Base-by-base conservation (phyloP, 2,797 vertebrate species). In the Arnoldichthys spilopterus region DNA sequence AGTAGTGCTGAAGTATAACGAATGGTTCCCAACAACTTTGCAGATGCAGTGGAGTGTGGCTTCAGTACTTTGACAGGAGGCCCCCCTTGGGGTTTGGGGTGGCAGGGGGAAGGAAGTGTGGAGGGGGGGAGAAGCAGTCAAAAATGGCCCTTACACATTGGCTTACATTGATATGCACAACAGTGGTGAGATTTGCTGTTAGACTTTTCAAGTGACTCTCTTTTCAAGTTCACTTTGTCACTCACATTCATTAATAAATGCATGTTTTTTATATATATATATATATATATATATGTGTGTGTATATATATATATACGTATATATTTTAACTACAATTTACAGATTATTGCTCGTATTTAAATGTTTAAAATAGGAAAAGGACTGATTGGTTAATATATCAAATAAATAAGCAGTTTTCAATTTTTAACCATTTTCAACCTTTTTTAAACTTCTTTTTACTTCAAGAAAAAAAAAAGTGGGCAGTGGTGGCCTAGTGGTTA, bases 1-100 rank as follows among this genome's bases (percentile, higher is more conserved):
- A 32, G 43, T 18, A 22, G 54, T 72, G 40, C 51, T 59, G 67
- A 49, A 74, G 11, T 37, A 78, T n/a, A 28, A 62, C 64, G 22
- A 61, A 30, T 78, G 64, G 54, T 51, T 53, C 32, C 49, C 61
- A 70, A 47, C 24, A 24, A 37, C 59, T 73, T 28, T 70, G 49
- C 62, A 26, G 30, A 82, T 43, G 73, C 69, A 76, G 30, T 32
- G 70, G 26, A 51, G 70, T n/a, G 18, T 77, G 54, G 54, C 54
- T 63, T 80, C 63, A 58, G 53, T 61, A 59, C 47, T 69, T 76
- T 81, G 68, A 79, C 56, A 62, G 76, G 28, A 81, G 45, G 63
- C 22, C 77, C 61, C 62, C n/a, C 22, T 40, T 8, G 16, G 34
- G 45, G 30, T 24, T 66, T 51, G 70, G 58, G 37, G 62, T 34